Evolutionary conservation across 2,113 vertebrate species (phyloP).

Genomic region (Phylloscopus trochiloides): DNA sequence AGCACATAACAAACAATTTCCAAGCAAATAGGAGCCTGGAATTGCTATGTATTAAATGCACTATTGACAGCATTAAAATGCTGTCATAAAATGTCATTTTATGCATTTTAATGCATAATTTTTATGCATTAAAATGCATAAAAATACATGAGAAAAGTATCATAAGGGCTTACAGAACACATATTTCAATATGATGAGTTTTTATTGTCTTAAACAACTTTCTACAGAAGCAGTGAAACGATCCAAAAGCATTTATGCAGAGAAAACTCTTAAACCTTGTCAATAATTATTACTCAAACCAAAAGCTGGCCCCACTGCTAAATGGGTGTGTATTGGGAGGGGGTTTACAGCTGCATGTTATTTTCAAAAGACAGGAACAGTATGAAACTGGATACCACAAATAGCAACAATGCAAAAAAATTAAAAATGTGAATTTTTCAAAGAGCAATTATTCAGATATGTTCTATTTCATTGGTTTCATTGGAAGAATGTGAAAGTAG

Average conservation of each 20-base stretch:
- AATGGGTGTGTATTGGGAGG: not conserved
- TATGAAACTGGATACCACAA: not conserved
- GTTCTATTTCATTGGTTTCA: not conserved
- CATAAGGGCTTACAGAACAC: not conserved
- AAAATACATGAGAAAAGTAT: not conserved
- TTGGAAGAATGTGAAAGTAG: not conserved
- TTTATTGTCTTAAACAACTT: not conserved
- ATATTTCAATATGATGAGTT: not conserved
- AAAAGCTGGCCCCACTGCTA: not conserved
- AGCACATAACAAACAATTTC: not conserved
- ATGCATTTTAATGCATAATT: no score
- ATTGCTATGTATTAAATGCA: not conserved
- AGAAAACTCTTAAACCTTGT: not conserved
- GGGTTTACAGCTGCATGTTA: not conserved
- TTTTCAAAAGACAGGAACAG: not conserved
- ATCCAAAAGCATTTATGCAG: not conserved
- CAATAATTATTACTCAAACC: not conserved
- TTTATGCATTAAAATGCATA: not conserved
- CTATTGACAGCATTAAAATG: fast-evolving
- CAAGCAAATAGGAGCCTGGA: not conserved
- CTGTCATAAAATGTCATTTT: no score
- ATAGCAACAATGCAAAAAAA: not conserved
- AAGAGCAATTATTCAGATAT: not conserved
- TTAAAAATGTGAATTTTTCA: not conserved
- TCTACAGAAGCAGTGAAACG: not conserved